phyloP scores from a whole-genome alignment of 2,113 vertebrate species.

The Meleagris gallopavo region DNA sequence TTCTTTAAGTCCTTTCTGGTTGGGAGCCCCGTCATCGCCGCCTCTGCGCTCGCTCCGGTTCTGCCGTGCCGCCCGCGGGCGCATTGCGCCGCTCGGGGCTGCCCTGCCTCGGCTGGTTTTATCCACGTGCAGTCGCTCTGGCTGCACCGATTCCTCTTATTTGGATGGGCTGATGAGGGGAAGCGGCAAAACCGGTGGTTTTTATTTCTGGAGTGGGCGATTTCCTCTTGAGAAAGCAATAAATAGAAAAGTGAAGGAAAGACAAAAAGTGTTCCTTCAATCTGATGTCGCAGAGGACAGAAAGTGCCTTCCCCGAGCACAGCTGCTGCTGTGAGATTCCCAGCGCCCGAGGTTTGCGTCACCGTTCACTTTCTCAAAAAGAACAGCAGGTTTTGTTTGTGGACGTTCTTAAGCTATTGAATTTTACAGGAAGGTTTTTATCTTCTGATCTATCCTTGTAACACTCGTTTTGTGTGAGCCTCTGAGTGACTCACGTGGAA shows the following conservation, averaged over 20 bases:
- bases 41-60: too few species aligned
- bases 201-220: background rate
- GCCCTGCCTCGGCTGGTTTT: too few species aligned
- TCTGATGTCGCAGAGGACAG: background rate
- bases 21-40: too few species aligned
- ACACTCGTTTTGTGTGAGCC: background rate
- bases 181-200: background rate
- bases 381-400: background rate
- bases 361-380: background rate
- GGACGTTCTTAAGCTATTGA: background rate
- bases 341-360: background rate
- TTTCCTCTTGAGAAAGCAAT: background rate
- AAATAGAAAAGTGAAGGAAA: background rate
- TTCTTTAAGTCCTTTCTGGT: too few species aligned
- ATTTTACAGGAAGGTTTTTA: background rate
- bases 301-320: conserved; percentile 1
- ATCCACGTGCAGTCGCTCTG: too few species aligned
- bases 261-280: background rate
- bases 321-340: background rate
- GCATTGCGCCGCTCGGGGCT: too few species aligned
- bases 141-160: too few species aligned
- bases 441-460: background rate
- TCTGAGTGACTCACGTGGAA: background rate
- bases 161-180: background rate
- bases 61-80: too few species aligned